Conservation (phyloP, 1,140 invertebrate species). For the Drosophila persimilis region DNA sequence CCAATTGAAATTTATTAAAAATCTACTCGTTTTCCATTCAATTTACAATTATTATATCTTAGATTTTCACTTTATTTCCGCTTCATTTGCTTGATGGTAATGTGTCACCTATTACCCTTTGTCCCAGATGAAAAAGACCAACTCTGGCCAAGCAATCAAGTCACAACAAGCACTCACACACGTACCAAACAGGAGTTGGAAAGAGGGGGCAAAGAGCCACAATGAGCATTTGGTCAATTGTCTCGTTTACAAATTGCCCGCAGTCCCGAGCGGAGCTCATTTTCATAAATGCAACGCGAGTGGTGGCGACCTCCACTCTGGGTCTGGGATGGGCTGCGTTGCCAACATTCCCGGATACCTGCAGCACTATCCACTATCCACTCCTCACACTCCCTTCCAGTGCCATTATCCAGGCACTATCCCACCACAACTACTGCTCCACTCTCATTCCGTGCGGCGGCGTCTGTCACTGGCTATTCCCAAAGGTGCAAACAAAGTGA, state of each 20-base stretch:
- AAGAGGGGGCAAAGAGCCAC: slow-evolving; percentile 14
- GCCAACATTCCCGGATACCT: slow-evolving; percentile 9
- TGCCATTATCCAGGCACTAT: slow-evolving; percentile 40
- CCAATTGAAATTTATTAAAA: too few species aligned
- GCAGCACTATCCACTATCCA: neutral
- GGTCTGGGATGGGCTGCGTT: slow-evolving; percentile 9
- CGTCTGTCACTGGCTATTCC: slow-evolving; percentile 78
- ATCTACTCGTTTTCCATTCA: too few species aligned
- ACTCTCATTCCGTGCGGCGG: slow-evolving; percentile 37
- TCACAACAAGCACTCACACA: slow-evolving; percentile 23
- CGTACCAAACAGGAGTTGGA: neutral
- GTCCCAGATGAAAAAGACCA: slow-evolving; percentile 17
- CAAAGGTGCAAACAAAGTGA: slow-evolving; percentile 81
- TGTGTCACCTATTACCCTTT: slow-evolving; percentile 28
- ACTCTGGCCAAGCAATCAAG: slow-evolving; percentile 49
- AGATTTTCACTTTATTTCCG: too few species aligned
- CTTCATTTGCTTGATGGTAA: slow-evolving; percentile 4
- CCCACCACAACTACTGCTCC: neutral
- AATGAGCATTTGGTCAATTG: slow-evolving; percentile 70
- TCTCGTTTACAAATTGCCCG: slow-evolving; percentile 75
- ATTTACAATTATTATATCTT: too few species aligned
- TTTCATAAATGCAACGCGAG: slow-evolving; percentile 72
- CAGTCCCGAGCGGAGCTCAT: slow-evolving; percentile 55
- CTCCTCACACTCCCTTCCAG: neutral
- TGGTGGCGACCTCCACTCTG: slow-evolving; percentile 7